phyloP scores from a whole-genome alignment of 2,888 invertebrate genomes.

The Drosophila colorata region DNA sequence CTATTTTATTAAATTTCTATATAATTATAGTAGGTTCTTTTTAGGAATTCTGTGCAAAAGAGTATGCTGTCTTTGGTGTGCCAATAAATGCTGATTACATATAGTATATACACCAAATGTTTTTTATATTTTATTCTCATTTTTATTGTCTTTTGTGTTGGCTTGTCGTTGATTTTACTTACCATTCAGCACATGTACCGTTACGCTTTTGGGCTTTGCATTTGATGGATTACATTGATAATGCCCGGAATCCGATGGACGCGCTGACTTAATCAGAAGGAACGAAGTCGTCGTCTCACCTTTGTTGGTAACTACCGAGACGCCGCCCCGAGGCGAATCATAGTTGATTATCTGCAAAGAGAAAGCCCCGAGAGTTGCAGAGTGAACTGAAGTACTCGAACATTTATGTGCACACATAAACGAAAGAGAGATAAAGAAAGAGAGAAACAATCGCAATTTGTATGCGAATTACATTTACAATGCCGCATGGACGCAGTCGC shows the following conservation, averaged over 20 bases:
- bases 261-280: constrained; percentile 94
- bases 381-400: constrained; percentile 21
- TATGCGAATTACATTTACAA: constrained; percentile 62
- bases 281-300: constrained; percentile 96
- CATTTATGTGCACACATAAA: constrained; percentile 46
- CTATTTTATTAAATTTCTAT: too few species aligned
- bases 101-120: background rate
- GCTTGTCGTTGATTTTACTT: constrained; percentile 86
- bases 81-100: constrained; percentile 6
- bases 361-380: constrained; percentile 21
- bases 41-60: background rate
- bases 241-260: constrained; percentile 94
- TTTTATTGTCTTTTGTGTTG: constrained; percentile 50
- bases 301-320: constrained; percentile 95
- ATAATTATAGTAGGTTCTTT: too few species aligned
- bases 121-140: constrained; percentile 22
- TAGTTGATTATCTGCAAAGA: constrained; percentile 94
- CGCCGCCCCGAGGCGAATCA: constrained; percentile 95
- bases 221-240: constrained; percentile 98
- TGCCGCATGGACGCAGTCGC: constrained; percentile 50
- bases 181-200: constrained; percentile 97
- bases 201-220: constrained; percentile 95
- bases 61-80: constrained; percentile 14
- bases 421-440: constrained; percentile 10
- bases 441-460: constrained; percentile 54